These are phyloP conservation scores for Vannuccia rotundouncinata DNA, from an alignment of 2,888 invertebrate species.

Conservation along the genomic window DNA sequence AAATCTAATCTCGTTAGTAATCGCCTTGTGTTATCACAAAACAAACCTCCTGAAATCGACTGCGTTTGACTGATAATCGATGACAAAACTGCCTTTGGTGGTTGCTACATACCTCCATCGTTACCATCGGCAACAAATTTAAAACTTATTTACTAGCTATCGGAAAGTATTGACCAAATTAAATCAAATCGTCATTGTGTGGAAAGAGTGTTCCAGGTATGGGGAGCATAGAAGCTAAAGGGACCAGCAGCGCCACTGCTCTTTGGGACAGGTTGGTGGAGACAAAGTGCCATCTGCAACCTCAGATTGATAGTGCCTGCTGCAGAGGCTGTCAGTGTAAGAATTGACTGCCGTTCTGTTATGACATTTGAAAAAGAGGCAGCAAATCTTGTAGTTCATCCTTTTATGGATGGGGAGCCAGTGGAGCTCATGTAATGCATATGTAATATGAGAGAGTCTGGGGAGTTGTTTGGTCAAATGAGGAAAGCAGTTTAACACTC, in stretches of 20 bases:
- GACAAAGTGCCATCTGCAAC: neutral
- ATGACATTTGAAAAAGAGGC: neutral
- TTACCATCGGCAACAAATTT: too few relatives aligned
- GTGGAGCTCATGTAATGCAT: neutral
- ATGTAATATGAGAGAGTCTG: neutral
- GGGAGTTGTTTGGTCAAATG: neutral
- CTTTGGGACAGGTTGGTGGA: conserved; percentile 7
- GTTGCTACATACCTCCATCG: too few relatives aligned
- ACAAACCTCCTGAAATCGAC: too few relatives aligned
- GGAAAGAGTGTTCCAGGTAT: neutral
- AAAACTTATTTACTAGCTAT: too few relatives aligned
- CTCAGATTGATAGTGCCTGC: neutral
- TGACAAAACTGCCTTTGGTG: too few relatives aligned
- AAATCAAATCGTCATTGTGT: neutral
- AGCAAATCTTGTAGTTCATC: conserved; percentile 2
- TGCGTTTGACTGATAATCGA: too few relatives aligned
- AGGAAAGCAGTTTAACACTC: too few relatives aligned
- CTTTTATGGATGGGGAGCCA: conserved; percentile 15
- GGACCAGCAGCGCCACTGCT: neutral
- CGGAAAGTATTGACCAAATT: too few relatives aligned
- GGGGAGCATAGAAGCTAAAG: neutral
- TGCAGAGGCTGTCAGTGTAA: neutral
- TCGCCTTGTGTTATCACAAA: too few relatives aligned
- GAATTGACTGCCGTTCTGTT: neutral
- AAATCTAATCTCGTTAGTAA: too few relatives aligned